phyloP scores from a whole-genome alignment of 2,797 vertebrate genomes.

The Darevskia nairensis region DNA sequence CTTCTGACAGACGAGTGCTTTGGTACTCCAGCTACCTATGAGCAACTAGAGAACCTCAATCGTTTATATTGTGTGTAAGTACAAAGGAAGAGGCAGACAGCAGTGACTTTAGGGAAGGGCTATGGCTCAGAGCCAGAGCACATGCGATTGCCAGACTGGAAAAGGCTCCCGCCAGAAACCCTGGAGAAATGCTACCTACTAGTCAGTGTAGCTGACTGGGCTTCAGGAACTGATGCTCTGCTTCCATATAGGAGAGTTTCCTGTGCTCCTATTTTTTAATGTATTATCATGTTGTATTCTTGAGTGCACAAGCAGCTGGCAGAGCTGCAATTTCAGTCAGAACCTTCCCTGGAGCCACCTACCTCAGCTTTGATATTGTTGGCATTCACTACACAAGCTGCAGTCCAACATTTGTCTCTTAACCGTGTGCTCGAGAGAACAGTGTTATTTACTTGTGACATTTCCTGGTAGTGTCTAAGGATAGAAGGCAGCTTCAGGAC shows the following conservation, averaged over 20 bases:
- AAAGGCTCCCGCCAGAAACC: too few relatives aligned
- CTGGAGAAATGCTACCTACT: too few relatives aligned
- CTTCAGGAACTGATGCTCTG: too few relatives aligned
- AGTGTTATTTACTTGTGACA: slow-evolving; percentile 15
- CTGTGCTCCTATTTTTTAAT: not conserved
- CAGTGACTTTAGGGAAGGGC: too few relatives aligned
- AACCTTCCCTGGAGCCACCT: not conserved
- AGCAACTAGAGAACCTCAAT: not conserved
- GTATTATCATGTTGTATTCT: not conserved
- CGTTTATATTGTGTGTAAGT: too few relatives aligned
- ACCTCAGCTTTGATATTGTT: not conserved
- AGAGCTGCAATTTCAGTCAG: not conserved
- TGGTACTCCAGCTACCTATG: not conserved
- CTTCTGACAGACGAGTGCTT: not conserved
- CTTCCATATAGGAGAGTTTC: too few relatives aligned
- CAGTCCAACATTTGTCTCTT: not conserved
- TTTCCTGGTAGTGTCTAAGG: not conserved
- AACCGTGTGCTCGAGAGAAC: not conserved
- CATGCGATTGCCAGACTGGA: too few relatives aligned
- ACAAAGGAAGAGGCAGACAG: too few relatives aligned
- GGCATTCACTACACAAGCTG: not conserved
- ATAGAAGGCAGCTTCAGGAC: not conserved
- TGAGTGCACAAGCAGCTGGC: not conserved
- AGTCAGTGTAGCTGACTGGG: too few relatives aligned
- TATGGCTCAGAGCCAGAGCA: too few relatives aligned